phyloP scores from a whole-genome alignment of 2,888 invertebrate genomes.

The Rhagium mordax region DNA sequence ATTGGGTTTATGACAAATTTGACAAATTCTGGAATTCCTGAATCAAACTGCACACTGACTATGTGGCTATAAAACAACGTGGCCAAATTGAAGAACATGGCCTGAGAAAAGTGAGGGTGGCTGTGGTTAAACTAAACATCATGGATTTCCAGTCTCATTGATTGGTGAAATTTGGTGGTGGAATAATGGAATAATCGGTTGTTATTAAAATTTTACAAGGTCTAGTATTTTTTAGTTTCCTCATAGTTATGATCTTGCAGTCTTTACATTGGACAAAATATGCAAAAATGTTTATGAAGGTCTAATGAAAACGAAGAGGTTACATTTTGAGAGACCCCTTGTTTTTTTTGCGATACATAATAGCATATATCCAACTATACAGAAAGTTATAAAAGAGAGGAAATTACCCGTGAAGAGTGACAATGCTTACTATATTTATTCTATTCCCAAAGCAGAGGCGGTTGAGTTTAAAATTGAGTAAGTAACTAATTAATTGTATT shows the following conservation, averaged over 20 bases:
- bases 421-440: conserved; percentile 29
- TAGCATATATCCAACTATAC: conserved; percentile 24
- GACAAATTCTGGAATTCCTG: no score
- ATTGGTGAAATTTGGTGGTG: conserved; percentile 28
- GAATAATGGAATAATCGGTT: conserved; percentile 19
- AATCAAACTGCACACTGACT: no score
- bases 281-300: conserved; percentile 35
- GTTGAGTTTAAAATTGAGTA: conserved; percentile 28
- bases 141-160: no score
- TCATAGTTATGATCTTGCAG: conserved; percentile 31
- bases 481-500: background rate
- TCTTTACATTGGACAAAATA: conserved; percentile 30
- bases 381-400: conserved; percentile 28
- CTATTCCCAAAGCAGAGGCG: conserved; percentile 22
- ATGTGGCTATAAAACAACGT: no score
- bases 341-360: conserved; percentile 34
- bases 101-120: no score
- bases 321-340: conserved; percentile 25
- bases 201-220: conserved; percentile 21
- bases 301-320: conserved; percentile 32
- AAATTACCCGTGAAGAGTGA: conserved; percentile 4
- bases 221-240: conserved; percentile 38
- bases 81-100: no score
- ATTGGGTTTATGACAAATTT: no score
- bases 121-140: no score